A percentile compares a stretch with the other conserved stretches of the same genome.
Conservation (phyloP, 2,888 invertebrate genomes). For the Marasmarcha lunaedactyla region DNA sequence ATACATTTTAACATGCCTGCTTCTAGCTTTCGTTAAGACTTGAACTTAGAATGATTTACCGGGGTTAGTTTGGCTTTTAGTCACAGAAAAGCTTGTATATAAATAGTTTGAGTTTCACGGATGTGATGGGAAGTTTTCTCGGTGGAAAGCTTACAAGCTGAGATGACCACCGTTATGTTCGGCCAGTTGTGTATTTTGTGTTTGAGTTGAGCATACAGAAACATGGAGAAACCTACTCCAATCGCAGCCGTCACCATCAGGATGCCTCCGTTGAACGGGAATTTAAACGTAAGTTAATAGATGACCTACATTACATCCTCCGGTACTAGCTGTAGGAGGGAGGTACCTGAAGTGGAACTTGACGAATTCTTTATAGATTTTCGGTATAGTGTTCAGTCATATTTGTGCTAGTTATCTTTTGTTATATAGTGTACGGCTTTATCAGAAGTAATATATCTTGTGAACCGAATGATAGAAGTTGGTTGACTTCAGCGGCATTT, state of each 20-base stretch:
- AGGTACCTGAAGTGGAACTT: no score
- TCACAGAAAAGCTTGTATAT: constrained; percentile 11
- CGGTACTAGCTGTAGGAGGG: neutral
- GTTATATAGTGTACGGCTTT: no score
- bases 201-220: constrained; percentile 17
- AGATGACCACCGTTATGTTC: constrained; percentile 19
- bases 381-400: no score
- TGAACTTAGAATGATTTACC: no score
- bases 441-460: no score
- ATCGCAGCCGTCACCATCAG: constrained; percentile 33
- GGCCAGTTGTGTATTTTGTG: constrained; percentile 26
- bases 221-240: constrained; percentile 29
- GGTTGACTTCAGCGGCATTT: no score
- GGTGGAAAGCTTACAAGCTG: neutral
- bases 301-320: constrained; percentile 5
- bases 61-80: constrained; percentile 3
- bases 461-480: no score
- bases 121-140: neutral
- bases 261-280: constrained; percentile 32
- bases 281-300: neutral
- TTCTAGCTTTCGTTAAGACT: constrained; percentile 21
- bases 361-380: no score
- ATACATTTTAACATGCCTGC: constrained; percentile 33
- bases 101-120: neutral
- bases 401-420: no score